Conservation (phyloP, 2,113 vertebrate species). For the Bostrychus sinensis region DNA sequence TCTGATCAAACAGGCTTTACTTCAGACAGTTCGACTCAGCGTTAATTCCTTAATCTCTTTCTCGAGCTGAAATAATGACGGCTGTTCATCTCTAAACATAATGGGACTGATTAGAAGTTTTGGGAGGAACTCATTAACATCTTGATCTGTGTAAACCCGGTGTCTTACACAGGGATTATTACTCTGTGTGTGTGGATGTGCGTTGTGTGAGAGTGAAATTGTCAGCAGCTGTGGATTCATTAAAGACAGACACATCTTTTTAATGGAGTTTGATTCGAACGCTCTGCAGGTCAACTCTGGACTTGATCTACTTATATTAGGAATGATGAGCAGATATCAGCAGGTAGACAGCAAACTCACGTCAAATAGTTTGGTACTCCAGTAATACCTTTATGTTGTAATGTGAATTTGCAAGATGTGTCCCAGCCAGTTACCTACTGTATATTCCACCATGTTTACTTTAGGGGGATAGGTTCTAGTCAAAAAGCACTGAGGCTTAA, state of each 20-base stretch:
- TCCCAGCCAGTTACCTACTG: too few species aligned
- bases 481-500: too few species aligned
- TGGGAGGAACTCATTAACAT: constrained; percentile 57
- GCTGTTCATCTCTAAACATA: constrained; percentile 7
- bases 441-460: too few species aligned
- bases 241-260: constrained; percentile 9
- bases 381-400: too few species aligned
- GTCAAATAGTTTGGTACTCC: too few species aligned
- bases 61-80: not conserved
- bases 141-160: constrained; percentile 35
- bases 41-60: not conserved
- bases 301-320: too few species aligned
- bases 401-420: too few species aligned
- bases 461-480: too few species aligned
- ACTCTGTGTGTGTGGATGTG: constrained; percentile 10
- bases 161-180: not conserved
- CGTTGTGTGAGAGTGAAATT: not conserved
- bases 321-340: too few species aligned
- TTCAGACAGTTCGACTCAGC: not conserved
- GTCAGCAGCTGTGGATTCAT: constrained; percentile 8
- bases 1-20: not conserved
- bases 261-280: constrained; percentile 37
- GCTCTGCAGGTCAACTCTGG: not conserved
- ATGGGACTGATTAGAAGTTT: constrained; percentile 11
- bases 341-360: too few species aligned